phyloP scores from a whole-genome alignment of 2,113 vertebrate species.

The Elgaria multicarinata region DNA sequence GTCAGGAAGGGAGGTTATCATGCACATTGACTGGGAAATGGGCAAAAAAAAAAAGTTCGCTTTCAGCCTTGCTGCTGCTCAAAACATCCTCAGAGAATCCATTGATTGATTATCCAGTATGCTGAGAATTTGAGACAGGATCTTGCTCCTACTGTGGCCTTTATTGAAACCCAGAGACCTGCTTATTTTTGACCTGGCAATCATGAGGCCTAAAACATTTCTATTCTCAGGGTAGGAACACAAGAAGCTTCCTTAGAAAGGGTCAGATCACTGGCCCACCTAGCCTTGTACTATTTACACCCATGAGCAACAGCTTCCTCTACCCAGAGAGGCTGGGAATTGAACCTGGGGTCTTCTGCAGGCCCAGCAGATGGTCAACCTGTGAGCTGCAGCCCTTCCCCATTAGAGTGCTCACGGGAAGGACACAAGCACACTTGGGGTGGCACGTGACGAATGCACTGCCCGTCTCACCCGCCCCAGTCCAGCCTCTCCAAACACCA shows the following conservation, averaged over 20 bases:
- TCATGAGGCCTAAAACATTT: neutral
- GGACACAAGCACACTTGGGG: no score
- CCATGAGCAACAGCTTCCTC: no score
- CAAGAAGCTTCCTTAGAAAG: no score
- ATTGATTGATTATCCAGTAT: neutral
- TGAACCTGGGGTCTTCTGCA: no score
- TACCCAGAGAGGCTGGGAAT: no score
- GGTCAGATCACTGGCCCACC: no score
- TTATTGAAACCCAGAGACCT: neutral
- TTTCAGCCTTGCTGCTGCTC: neutral
- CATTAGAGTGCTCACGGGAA: no score
- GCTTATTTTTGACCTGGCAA: neutral
- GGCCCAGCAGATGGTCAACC: no score
- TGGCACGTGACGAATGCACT: neutral
- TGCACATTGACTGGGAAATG: neutral
- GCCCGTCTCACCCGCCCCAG: neutral
- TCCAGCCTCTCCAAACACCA: neutral
- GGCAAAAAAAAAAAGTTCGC: neutral
- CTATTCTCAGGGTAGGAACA: neutral
- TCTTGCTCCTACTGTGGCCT: neutral
- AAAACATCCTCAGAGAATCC: neutral
- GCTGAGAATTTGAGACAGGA: neutral
- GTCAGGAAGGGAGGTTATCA: neutral
- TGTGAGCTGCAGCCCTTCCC: no score
- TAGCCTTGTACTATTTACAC: no score